phyloP scores from a whole-genome alignment of 2,797 vertebrate species.

The Enteromius fasciolatus region DNA sequence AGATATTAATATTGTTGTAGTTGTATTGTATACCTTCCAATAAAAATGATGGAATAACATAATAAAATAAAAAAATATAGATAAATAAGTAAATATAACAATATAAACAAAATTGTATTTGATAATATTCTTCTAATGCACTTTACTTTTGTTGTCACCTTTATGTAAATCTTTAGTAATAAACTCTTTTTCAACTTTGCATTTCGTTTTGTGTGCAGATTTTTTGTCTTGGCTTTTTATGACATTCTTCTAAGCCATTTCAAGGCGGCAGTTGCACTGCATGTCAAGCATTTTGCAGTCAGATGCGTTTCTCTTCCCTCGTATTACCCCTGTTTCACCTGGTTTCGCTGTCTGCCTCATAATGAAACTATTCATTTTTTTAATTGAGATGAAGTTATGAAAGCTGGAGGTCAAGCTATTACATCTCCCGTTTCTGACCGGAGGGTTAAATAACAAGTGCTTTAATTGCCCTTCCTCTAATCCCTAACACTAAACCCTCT shows the following conservation, averaged over 20 bases:
- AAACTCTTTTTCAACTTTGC: no score
- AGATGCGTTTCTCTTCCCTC: neutral
- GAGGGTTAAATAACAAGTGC: neutral
- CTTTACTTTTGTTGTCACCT: no score
- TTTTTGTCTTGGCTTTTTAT: neutral
- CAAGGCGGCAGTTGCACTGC: neutral
- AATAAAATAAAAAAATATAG: neutral
- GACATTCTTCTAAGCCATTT: neutral
- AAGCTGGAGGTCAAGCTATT: neutral
- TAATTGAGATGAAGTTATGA: constrained; percentile 7
- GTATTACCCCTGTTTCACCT: neutral
- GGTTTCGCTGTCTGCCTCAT: neutral
- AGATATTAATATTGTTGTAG: neutral
- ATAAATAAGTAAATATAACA: neutral
- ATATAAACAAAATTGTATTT: no score
- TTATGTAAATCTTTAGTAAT: no score
- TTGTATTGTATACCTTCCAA: neutral
- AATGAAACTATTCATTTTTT: neutral
- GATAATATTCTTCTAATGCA: neutral
- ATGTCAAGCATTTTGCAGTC: neutral
- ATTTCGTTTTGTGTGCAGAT: no score
- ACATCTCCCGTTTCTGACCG: neutral
- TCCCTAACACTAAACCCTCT: constrained; percentile 3
- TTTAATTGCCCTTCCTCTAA: constrained; percentile 8
- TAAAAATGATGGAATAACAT: neutral